These are phyloP conservation scores for Rhopalosiphum padi DNA, from an alignment of 1,140 invertebrate species.

Conservation along the genomic window DNA sequence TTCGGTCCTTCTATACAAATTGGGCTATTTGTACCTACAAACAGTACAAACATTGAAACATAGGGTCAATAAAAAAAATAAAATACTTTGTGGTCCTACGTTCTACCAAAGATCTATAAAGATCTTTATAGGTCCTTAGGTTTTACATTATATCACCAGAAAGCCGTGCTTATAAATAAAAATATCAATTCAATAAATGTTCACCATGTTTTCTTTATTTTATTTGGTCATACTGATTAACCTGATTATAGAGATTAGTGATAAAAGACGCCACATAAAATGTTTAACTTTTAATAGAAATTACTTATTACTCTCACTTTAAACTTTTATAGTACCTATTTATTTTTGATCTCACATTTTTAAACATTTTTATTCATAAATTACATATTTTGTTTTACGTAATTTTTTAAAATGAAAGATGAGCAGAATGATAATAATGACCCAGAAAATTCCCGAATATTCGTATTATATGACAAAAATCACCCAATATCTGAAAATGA, in stretches of 20 bases:
- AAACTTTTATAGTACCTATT: neutral
- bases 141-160: too few species aligned
- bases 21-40: too few species aligned
- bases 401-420: constrained; percentile 46
- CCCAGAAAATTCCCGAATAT: constrained; percentile 54
- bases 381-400: neutral
- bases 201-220: neutral
- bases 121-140: too few species aligned
- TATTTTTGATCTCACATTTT: neutral
- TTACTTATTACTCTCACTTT: neutral
- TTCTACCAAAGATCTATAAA: too few species aligned
- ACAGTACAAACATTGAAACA: too few species aligned
- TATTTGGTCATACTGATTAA: constrained; percentile 37
- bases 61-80: too few species aligned
- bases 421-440: constrained; percentile 49
- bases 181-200: neutral
- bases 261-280: constrained; percentile 53
- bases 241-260: neutral
- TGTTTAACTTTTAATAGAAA: neutral
- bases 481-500: constrained; percentile 48
- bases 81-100: too few species aligned
- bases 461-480: constrained; percentile 52
- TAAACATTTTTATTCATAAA: neutral
- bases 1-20: too few species aligned
- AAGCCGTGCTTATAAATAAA: neutral